These are phyloP conservation scores for Iphiclides podalirius DNA, from an alignment of 2,888 invertebrate genomes.

Conservation along the genomic window DNA sequence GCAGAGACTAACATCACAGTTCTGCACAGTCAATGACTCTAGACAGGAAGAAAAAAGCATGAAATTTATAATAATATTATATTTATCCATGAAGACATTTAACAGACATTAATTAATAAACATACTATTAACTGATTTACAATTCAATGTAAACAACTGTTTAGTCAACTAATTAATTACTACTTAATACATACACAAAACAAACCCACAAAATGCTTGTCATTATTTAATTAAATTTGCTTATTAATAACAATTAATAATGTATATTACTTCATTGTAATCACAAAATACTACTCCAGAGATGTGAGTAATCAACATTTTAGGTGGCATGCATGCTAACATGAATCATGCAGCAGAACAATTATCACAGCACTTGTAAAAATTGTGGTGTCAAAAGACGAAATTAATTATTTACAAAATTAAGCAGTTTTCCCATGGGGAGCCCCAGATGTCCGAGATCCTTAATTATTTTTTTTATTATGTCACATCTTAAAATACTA, in stretches of 20 bases:
- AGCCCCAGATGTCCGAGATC: constrained; percentile 47
- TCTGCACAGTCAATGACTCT: too few species aligned
- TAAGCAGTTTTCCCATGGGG: constrained; percentile 39
- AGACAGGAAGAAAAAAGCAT: too few species aligned
- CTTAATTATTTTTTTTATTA: constrained; percentile 43
- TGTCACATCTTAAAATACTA: constrained; percentile 35
- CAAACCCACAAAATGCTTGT: constrained; percentile 51
- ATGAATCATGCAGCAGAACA: constrained; percentile 42
- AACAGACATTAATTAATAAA: constrained; percentile 16
- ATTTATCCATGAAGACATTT: constrained; percentile 10
- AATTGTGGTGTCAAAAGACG: constrained; percentile 60
- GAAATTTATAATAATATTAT: too few species aligned
- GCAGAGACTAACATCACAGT: too few species aligned
- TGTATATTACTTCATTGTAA: constrained; percentile 37
- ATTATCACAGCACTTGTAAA: constrained; percentile 74
- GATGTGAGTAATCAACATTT: constrained; percentile 41
- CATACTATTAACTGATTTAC: constrained; percentile 6
- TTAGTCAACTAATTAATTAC: constrained; percentile 29
- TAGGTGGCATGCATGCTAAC: constrained; percentile 55
- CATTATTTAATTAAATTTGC: constrained; percentile 37
- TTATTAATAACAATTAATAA: constrained; percentile 40
- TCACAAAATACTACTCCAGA: constrained; percentile 49
- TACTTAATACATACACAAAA: constrained; percentile 36
- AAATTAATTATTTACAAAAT: constrained; percentile 49
- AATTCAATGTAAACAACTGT: constrained; percentile 4